These are phyloP conservation scores for Trichacis sp. DNA, from an alignment of 2,888 invertebrate species.

Conservation along the genomic window DNA sequence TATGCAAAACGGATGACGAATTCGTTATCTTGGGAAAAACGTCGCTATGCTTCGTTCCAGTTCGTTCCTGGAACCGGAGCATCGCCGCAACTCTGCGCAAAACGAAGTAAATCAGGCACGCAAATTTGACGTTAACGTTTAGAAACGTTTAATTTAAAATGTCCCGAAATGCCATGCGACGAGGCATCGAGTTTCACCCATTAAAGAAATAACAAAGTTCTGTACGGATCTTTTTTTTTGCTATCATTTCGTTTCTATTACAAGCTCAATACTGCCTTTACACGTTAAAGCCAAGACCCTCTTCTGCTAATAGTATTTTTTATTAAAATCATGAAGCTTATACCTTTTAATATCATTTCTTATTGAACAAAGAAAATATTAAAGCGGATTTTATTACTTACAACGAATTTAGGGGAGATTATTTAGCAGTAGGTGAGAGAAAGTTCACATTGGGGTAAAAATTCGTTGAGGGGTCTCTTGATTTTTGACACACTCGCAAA, in stretches of 20 bases:
- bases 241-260: constrained; percentile 18
- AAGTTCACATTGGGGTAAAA: no score
- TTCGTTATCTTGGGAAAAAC: background rate
- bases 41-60: constrained; percentile 42
- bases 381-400: no score
- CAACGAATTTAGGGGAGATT: no score
- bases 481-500: no score
- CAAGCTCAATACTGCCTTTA: no score
- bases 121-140: constrained; percentile 65
- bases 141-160: constrained; percentile 63
- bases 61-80: constrained; percentile 49
- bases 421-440: no score
- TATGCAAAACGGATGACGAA: constrained; percentile 43
- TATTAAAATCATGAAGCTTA: no score
- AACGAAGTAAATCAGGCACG: constrained; percentile 49
- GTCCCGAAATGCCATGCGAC: constrained; percentile 60
- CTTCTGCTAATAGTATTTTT: no score
- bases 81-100: constrained; percentile 22
- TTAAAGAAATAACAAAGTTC: background rate
- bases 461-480: no score
- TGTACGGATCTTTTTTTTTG: constrained; percentile 23
- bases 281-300: no score
- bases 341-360: no score
- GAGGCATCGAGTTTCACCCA: constrained; percentile 20
- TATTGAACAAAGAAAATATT: no score